These are phyloP conservation scores for Psittacus erithacus DNA, from an alignment of 2,113 vertebrate species.

Conservation along the genomic window DNA sequence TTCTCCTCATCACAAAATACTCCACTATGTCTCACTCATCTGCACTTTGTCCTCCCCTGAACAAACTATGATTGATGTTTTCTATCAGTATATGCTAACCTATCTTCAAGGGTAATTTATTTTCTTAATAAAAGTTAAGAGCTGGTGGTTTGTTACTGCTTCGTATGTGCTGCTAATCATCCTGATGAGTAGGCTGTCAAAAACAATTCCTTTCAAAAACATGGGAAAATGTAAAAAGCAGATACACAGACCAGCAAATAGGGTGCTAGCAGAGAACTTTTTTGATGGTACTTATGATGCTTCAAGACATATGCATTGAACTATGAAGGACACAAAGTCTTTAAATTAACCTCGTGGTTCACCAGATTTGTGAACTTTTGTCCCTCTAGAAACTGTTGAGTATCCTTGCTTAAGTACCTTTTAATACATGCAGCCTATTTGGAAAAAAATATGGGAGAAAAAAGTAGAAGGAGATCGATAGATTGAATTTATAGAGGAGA, in stretches of 20 bases:
- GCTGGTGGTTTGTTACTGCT: conserved; percentile 9
- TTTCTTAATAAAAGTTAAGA: conserved; percentile 65
- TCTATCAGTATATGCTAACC: conserved; percentile 44
- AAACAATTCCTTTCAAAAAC: neutral
- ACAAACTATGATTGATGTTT: conserved; percentile 63
- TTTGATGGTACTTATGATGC: neutral
- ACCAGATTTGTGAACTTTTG: neutral
- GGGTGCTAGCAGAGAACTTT: neutral
- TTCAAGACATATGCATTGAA: neutral
- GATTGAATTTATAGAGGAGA: neutral
- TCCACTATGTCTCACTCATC: neutral
- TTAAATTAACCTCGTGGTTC: neutral
- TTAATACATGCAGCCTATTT: neutral
- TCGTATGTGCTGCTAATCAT: conserved; percentile 22
- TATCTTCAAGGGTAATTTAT: conserved; percentile 51
- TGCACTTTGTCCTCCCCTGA: conserved; percentile 13
- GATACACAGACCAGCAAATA: neutral
- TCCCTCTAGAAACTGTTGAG: neutral
- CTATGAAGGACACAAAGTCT: neutral
- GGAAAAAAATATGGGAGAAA: neutral
- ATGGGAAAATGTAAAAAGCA: neutral
- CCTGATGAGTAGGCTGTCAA: conserved; percentile 38
- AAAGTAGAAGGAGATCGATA: neutral
- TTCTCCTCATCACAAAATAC: neutral
- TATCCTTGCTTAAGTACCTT: neutral